A percentile compares a stretch with the other conserved stretches of the same genome.
These are phyloP conservation scores for Limnephilus rhombicus DNA, from an alignment of 2,888 invertebrate species.

Conservation along the genomic window DNA sequence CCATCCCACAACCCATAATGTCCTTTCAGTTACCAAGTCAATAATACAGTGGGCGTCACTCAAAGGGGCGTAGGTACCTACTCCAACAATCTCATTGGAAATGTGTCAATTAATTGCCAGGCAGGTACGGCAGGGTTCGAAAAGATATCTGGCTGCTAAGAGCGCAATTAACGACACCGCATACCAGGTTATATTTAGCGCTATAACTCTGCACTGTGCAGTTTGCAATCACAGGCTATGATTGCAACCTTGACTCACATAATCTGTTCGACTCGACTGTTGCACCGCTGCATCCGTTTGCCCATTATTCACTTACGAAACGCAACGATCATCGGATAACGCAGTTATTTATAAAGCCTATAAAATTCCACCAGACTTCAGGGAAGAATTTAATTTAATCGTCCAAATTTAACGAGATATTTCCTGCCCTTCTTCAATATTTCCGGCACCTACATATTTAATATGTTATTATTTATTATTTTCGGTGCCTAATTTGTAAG, in stretches of 20 bases:
- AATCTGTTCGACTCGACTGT: conserved; percentile 5
- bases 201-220: background rate
- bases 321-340: background rate
- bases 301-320: background rate
- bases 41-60: background rate
- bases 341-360: background rate
- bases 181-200: background rate
- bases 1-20: background rate
- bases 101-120: background rate
- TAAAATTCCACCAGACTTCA: background rate
- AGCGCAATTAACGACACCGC: background rate
- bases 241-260: conserved; percentile 29
- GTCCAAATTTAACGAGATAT: background rate
- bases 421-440: background rate
- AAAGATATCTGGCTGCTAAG: background rate
- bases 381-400: background rate
- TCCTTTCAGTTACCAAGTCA: background rate
- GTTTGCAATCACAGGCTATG: background rate
- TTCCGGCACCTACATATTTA: background rate
- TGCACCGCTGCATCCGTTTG: conserved; percentile 9
- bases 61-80: background rate
- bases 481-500: background rate
- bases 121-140: background rate
- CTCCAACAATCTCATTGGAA: background rate
- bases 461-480: background rate